phyloP scores from a whole-genome alignment of 2,888 invertebrate species.

The Drosophila rellima region DNA sequence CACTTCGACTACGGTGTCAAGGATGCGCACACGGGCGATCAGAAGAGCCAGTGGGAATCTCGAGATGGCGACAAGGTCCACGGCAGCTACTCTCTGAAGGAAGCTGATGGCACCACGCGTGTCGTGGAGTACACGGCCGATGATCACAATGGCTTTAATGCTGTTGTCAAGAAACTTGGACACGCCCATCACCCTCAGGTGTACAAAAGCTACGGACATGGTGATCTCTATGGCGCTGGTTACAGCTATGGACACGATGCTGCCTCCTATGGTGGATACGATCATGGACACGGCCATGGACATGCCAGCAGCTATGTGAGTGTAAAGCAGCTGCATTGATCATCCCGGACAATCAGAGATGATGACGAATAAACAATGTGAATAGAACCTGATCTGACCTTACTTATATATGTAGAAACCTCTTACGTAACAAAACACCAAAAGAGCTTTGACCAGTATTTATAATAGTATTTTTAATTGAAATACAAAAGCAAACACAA shows the following conservation, averaged over 20 bases:
- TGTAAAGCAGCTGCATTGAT: constrained; percentile 76
- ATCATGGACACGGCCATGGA: constrained; percentile 61
- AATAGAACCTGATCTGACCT: constrained; percentile 33
- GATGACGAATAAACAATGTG: constrained; percentile 1
- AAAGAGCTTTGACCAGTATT: constrained; percentile 33
- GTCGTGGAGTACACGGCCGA: constrained; percentile 86
- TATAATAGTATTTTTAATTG: constrained; percentile 29
- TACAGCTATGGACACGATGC: constrained; percentile 65
- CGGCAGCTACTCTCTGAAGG: constrained; percentile 86
- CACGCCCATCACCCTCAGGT: constrained; percentile 83
- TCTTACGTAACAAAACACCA: constrained; percentile 20
- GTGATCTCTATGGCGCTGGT: constrained; percentile 57
- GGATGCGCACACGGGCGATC: constrained; percentile 86
- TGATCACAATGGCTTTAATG: constrained; percentile 86
- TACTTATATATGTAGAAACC: constrained; percentile 18
- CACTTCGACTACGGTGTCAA: constrained; percentile 86
- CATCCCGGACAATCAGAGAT: not conserved
- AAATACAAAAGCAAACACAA: not conserved
- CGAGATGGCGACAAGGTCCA: constrained; percentile 87
- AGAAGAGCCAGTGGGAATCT: constrained; percentile 86
- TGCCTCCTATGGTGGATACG: constrained; percentile 47
- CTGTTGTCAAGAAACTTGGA: constrained; percentile 86
- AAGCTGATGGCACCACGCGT: constrained; percentile 86
- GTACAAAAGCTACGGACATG: constrained; percentile 68
- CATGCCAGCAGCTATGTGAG: constrained; percentile 82